A percentile compares a stretch with the other conserved stretches of the same genome.
These are phyloP conservation scores for Parambassis ranga DNA, from an alignment of 2,797 vertebrate genomes.

Conservation along the genomic window DNA sequence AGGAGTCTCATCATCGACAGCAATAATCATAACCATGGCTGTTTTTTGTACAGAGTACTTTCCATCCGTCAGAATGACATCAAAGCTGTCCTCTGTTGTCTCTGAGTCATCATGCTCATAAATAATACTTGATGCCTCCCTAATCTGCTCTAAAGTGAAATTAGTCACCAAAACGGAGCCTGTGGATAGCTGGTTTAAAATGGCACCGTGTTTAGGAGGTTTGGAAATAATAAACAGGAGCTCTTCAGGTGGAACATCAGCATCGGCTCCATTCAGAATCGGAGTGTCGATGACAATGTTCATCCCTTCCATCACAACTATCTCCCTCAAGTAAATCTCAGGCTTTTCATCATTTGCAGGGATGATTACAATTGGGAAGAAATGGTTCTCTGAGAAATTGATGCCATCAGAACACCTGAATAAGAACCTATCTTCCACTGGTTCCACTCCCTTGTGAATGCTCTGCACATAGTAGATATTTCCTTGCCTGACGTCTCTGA, in stretches of 20 bases:
- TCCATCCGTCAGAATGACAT: slow-evolving; percentile 88
- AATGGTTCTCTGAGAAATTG: slow-evolving; percentile 87
- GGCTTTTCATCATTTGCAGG: slow-evolving; percentile 92
- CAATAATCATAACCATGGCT: slow-evolving; percentile 84
- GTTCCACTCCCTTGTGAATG: slow-evolving; percentile 90
- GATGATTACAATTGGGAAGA: slow-evolving; percentile 88
- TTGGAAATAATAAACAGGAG: slow-evolving; percentile 86
- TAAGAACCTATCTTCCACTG: slow-evolving; percentile 89
- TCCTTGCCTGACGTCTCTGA: slow-evolving; percentile 85
- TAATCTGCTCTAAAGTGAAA: slow-evolving; percentile 90
- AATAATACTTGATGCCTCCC: slow-evolving; percentile 90
- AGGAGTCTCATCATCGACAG: slow-evolving; percentile 94
- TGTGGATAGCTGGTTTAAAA: slow-evolving; percentile 88
- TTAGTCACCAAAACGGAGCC: slow-evolving; percentile 86
- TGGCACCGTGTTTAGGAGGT: slow-evolving; percentile 86
- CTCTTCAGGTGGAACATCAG: slow-evolving; percentile 84
- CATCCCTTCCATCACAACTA: slow-evolving; percentile 96
- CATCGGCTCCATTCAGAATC: slow-evolving; percentile 87
- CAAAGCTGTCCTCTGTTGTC: slow-evolving; percentile 90
- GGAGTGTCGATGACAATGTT: slow-evolving; percentile 89
- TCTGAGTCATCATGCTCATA: slow-evolving; percentile 97
- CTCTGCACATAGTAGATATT: slow-evolving; percentile 93
- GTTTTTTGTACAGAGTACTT: slow-evolving; percentile 83
- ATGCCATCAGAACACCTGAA: slow-evolving; percentile 94
- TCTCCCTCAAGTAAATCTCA: slow-evolving; percentile 88